These are phyloP conservation scores for Maniola jurtina DNA, from an alignment of 1,140 invertebrate species.

Conservation along the genomic window DNA sequence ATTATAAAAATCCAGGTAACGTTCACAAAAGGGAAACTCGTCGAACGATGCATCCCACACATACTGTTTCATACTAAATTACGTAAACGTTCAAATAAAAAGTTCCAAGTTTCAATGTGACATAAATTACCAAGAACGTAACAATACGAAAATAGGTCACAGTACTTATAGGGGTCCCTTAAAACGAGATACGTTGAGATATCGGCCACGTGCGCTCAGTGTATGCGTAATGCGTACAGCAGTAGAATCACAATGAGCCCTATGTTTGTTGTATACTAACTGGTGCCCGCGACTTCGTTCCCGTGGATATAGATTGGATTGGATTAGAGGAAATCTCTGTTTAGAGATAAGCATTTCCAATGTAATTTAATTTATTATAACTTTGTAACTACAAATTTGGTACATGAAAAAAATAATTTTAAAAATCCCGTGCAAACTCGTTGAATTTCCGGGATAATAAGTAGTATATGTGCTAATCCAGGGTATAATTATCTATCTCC, in stretches of 20 bases:
- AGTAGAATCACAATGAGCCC: slow-evolving; percentile 20
- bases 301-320: too few relatives aligned
- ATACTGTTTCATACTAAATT: neutral
- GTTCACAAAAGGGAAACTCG: neutral
- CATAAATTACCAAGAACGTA: slow-evolving; percentile 1
- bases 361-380: too few relatives aligned
- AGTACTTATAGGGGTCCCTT: slow-evolving; percentile 11
- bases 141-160: slow-evolving; percentile 10
- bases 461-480: too few relatives aligned
- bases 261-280: slow-evolving; percentile 2
- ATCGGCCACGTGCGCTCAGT: slow-evolving; percentile 18
- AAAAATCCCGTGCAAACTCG: too few relatives aligned
- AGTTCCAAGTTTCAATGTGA: neutral
- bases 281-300: too few relatives aligned
- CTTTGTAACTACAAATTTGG: too few relatives aligned
- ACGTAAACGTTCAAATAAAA: neutral
- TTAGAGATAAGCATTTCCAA: too few relatives aligned
- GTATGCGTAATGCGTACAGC: slow-evolving; percentile 20
- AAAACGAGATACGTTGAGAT: slow-evolving; percentile 1
- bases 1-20: neutral
- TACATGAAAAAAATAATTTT: too few relatives aligned
- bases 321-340: too few relatives aligned
- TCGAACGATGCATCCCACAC: neutral
- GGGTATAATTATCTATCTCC: too few relatives aligned
- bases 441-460: too few relatives aligned